Evolutionary conservation across 2,888 invertebrate genomes (phyloP).

Genomic region (Odiellus spinosus): DNA sequence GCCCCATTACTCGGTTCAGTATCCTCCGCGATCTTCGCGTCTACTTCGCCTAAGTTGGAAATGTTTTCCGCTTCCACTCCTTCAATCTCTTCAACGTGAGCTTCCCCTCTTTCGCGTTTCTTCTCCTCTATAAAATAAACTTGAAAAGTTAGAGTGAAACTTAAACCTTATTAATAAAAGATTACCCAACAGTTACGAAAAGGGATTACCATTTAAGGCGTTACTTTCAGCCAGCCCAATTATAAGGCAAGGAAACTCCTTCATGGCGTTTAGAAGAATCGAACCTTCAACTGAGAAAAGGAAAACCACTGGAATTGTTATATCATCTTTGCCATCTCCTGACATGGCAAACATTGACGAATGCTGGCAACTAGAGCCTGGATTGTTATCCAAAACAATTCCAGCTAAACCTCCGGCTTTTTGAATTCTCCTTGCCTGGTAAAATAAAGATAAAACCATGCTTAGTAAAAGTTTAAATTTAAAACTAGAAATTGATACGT

Average conservation of each 20-base stretch:
- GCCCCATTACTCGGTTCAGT: not conserved
- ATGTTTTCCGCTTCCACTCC: too few species aligned
- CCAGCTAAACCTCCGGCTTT: slow-evolving; percentile 64
- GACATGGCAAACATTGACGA: slow-evolving; percentile 91
- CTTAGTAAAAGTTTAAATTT: too few species aligned
- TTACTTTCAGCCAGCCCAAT: slow-evolving; percentile 32
- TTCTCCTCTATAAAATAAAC: too few species aligned
- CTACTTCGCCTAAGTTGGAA: too few species aligned
- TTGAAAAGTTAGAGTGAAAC: too few species aligned
- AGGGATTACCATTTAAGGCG: slow-evolving; percentile 10
- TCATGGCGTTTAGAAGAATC: slow-evolving; percentile 44
- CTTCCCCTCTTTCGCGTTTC: too few species aligned
- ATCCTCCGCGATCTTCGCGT: too few species aligned
- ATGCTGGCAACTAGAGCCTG: slow-evolving; percentile 52
- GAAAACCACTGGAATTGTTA: slow-evolving; percentile 78
- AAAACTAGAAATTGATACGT: slow-evolving; percentile 7
- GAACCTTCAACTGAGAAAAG: slow-evolving; percentile 62
- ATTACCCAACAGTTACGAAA: too few species aligned
- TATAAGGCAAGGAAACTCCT: slow-evolving; percentile 39
- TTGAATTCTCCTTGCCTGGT: slow-evolving; percentile 58
- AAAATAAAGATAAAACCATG: not conserved
- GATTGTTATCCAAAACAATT: slow-evolving; percentile 56
- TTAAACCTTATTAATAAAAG: too few species aligned
- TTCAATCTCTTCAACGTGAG: too few species aligned
- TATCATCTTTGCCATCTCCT: slow-evolving; percentile 70